Evolutionary conservation across 1,140 invertebrate genomes (phyloP).

Genomic region (Pygmarrhopalites habei): DNA sequence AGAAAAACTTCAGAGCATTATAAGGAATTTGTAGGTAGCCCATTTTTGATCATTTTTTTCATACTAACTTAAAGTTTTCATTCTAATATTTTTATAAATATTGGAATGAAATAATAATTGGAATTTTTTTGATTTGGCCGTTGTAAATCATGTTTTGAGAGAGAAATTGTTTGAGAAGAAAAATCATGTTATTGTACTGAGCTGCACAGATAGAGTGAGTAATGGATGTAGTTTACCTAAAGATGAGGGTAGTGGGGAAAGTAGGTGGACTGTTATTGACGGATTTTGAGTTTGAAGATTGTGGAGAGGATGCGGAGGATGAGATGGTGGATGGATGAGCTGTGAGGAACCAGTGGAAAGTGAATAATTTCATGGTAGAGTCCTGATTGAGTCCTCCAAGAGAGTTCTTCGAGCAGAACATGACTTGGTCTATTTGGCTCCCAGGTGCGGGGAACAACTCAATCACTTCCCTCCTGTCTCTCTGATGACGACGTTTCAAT

Average conservation of each 20-base stretch:
- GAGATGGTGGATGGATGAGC: conserved; percentile 22
- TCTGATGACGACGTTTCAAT: conserved; percentile 31
- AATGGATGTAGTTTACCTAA: too few species aligned
- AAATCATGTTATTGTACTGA: too few species aligned
- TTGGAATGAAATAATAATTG: too few species aligned
- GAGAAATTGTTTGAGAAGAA: too few species aligned
- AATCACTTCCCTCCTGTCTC: conserved; percentile 30
- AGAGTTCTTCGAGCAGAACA: conserved; percentile 33
- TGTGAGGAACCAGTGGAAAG: conserved; percentile 34
- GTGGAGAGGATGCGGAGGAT: neutral
- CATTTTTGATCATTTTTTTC: too few species aligned
- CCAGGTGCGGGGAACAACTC: conserved; percentile 16
- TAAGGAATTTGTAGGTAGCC: too few species aligned
- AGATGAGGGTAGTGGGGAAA: conserved; percentile 28
- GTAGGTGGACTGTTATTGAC: neutral
- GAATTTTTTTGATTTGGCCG: too few species aligned
- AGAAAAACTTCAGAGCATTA: too few species aligned
- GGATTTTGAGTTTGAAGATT: neutral
- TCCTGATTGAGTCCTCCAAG: conserved; percentile 29
- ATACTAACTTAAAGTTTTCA: too few species aligned
- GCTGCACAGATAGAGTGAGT: too few species aligned
- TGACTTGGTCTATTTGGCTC: conserved; percentile 7
- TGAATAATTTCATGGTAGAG: conserved; percentile 21
- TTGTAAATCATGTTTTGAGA: too few species aligned
- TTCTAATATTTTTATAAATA: too few species aligned